Base-by-base conservation (phyloP, 2,797 vertebrate species). In the Labeo calbasu region DNA sequence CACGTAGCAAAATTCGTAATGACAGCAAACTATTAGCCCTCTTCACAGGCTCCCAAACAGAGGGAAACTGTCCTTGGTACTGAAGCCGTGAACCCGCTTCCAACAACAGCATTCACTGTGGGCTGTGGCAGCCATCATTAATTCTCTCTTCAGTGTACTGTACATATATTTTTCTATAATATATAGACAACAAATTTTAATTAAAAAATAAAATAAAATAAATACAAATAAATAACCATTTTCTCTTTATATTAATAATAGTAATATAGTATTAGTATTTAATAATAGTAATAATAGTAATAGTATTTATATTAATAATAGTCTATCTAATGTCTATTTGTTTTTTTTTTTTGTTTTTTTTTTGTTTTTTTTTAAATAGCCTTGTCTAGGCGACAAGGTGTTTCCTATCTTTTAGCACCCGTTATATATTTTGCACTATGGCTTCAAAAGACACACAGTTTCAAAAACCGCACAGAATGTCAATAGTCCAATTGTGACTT, bases 51-150 rank as follows among this genome's bases (percentile, higher is more conserved):
- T 75, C 11, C 0, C 13, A 21, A 48, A 72, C 15, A 23, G 48
- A 53, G 25, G 2, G 17, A 76, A 40, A 57, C 51, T 76, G 51
- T 76, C 72, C 28, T 40, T 57, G 51, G 28, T 40, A 51, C 51
- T 75, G 28, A 75, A 55, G 6, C 19, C 40, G 15, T 36, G 51
- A 57, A 40, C 51, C 72, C 11, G 0, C 51, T 55, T 75, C 6
- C 72, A 75, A 55, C 19, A 6, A 75, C 71, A 75, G 10, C 53
- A 75, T n/a, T 36, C 19, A 53, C 28, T 40, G 50, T 55, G 72
- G 19, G 28, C 28, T 36, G 28, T 57, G 51, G 51, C 32, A 76
- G 72, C 32, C 72, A 76, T 75, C 17, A 53, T 21, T 21, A 73
- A 61, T 28, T 73, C 25, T 25, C 7, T 25, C 5, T 73, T 32